phyloP scores from a whole-genome alignment of 2,888 invertebrate genomes.

The Xestia sexstrigata region DNA sequence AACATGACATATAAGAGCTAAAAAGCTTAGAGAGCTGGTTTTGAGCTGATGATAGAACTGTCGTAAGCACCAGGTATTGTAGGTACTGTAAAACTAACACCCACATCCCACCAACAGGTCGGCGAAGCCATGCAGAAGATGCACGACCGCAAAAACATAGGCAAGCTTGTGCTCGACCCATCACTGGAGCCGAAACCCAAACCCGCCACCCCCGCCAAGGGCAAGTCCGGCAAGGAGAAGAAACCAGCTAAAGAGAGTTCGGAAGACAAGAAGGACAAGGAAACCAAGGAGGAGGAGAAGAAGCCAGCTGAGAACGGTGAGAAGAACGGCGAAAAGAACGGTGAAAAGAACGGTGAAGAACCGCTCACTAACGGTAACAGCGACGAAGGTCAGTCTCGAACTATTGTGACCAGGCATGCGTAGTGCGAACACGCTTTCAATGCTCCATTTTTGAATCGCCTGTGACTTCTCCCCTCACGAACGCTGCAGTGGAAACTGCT shows the following conservation, averaged over 20 bases:
- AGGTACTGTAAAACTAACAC: slow-evolving; percentile 2
- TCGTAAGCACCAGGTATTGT: too few relatives aligned
- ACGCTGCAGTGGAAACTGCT: not conserved
- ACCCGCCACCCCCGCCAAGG: slow-evolving; percentile 94
- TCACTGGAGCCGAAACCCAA: slow-evolving; percentile 95
- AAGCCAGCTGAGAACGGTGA: slow-evolving; percentile 87
- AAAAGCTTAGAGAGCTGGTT: too few relatives aligned
- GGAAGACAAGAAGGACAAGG: slow-evolving; percentile 92
- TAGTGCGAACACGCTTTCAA: slow-evolving; percentile 81
- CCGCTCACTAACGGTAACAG: slow-evolving; percentile 90
- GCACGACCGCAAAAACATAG: slow-evolving; percentile 97
- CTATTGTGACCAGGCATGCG: slow-evolving; percentile 79
- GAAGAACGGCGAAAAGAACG: slow-evolving; percentile 85
- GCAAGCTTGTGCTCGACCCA: slow-evolving; percentile 96
- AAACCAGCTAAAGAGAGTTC: slow-evolving; percentile 92
- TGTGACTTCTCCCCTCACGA: slow-evolving; percentile 16
- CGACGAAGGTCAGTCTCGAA: slow-evolving; percentile 89
- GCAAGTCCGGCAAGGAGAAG: slow-evolving; percentile 93
- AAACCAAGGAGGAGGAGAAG: slow-evolving; percentile 90
- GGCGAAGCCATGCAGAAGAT: slow-evolving; percentile 98
- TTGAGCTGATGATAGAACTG: too few relatives aligned
- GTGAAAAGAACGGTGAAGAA: slow-evolving; percentile 83
- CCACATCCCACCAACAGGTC: slow-evolving; percentile 87
- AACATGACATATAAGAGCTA: too few relatives aligned
- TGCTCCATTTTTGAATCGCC: slow-evolving; percentile 40